Percentiles rank a stretch among this genome's conserved stretches.
Evolutionary conservation across 2,113 vertebrate genomes (phyloP).

Genomic region (Elephas maximus): DNA sequence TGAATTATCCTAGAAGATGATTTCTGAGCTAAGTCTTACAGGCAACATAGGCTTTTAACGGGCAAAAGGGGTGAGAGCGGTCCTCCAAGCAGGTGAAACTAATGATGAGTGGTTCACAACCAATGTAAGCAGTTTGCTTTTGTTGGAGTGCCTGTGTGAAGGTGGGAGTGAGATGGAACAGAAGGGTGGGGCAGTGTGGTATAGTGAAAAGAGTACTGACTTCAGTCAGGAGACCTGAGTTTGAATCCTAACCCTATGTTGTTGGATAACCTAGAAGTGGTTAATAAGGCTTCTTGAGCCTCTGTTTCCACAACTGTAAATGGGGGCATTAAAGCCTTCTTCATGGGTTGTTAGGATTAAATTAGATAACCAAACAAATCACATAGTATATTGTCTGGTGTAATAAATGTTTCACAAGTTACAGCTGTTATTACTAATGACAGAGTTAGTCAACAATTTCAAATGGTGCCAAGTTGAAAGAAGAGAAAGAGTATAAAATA

Average conservation of each 20-base stretch:
- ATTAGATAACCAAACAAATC: not conserved
- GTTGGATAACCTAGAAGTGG: not conserved
- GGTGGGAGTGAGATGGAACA: not conserved
- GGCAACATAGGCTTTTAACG: not conserved
- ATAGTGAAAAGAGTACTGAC: not conserved
- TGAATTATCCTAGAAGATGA: not conserved
- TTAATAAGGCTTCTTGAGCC: not conserved
- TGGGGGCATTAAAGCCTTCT: not conserved
- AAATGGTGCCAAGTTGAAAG: not conserved
- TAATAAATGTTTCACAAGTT: conserved; percentile 31
- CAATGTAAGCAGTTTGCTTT: not conserved
- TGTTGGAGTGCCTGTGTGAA: not conserved
- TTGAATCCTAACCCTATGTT: not conserved
- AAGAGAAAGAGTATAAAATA: conserved; percentile 13
- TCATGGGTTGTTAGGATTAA: not conserved
- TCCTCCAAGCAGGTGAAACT: not conserved
- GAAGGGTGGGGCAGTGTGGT: not conserved
- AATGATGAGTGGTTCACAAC: not conserved
- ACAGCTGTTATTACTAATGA: not conserved
- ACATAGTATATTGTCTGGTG: not conserved
- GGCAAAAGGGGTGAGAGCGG: not conserved
- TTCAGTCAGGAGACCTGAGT: not conserved
- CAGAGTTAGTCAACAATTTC: conserved; percentile 25
- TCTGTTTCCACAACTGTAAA: conserved; percentile 1
- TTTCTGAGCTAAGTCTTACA: not conserved